These are phyloP conservation scores for Tethya wilhelma DNA, from an alignment of 37 sponge, comb jelly and placozoan species.

Conservation along the genomic window DNA sequence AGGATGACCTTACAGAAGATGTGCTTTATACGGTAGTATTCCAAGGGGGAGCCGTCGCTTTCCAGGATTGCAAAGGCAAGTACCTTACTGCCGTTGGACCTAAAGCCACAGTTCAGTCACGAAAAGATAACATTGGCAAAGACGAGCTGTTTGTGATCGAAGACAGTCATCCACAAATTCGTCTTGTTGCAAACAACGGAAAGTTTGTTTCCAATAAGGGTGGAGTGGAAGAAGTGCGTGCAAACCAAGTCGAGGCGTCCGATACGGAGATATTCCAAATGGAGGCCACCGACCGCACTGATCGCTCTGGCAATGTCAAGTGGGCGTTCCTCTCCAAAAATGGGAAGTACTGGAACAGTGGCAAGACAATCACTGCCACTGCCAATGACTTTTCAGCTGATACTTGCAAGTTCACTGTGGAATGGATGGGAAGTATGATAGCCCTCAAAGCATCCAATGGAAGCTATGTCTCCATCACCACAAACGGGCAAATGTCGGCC, in stretches of 20 bases:
- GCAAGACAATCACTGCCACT: conserved; percentile 32
- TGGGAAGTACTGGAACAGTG: conserved; percentile 73
- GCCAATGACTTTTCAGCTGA: conserved; percentile 6
- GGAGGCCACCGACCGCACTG: conserved; percentile 75
- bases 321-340: conserved; percentile 81
- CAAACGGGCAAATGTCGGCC: conserved; percentile 82
- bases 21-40: conserved; percentile 81
- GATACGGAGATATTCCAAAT: conserved; percentile 91
- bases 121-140: conserved; percentile 80
- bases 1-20: conserved; percentile 40
- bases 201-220: conserved; percentile 73
- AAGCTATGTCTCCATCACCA: conserved; percentile 73
- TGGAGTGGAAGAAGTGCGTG: conserved; percentile 78
- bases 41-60: conserved; percentile 78
- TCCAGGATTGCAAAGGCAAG: conserved; percentile 78
- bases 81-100: conserved; percentile 90
- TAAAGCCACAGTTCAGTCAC: conserved; percentile 69
- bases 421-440: conserved; percentile 81
- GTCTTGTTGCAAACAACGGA: conserved; percentile 55
- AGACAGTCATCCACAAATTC: conserved; percentile 86
- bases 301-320: conserved; percentile 78
- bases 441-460: conserved; percentile 80
- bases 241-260: conserved; percentile 69
- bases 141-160: conserved; percentile 89
- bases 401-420: conserved; percentile 63